Base-by-base conservation (phyloP, 2,888 invertebrate genomes). In the Lypha dubia region DNA sequence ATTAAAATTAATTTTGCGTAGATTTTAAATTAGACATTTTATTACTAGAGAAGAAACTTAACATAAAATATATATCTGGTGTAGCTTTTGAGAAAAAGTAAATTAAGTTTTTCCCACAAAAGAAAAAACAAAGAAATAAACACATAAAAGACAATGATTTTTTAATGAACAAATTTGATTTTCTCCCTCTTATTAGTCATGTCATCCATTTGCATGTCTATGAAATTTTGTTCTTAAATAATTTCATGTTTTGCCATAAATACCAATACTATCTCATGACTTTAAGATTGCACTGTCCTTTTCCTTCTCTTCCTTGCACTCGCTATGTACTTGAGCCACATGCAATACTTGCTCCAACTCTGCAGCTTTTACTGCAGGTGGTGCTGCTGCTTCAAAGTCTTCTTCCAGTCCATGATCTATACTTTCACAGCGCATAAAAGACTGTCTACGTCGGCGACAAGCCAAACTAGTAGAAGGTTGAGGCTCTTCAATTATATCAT, bases 371-470 rank as follows among this genome's bases (percentile, higher is more conserved):
- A 49, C 79, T 11, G 84, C 84, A 11, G 28, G 3, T 28, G 3
- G 3, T 4, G 28, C 28, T 28, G 28, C 28, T 28, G 28, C 28
- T 28, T 71, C 44, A 3, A 84, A 85, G 65, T 89, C 89, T 4
- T 89, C 90, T 15, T 90, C 90, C 35, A 88, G 56, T 56, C 91
- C 91, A 2, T 88, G 86, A 44, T 90, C 91, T 44, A 91, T 49
- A 0, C 91, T 91, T 83, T 91, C 91, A 80, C 91, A 90, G 70
- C 91, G 90, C 68, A 89, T 85, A 71, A 79, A 79, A 0, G 91
- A 79, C 6, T 89, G 89, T 0, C 91, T 87, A 74, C 89, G 90
- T 0, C 87, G 82, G 0, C 71, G 84, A 13, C 62, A 80, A 22
- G 0, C 73, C 49, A 79, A 70, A 20, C 62, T 68, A 35, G 80